Conservation (phyloP, 1,140 invertebrate species). For the Drosophila chauvacae region DNA sequence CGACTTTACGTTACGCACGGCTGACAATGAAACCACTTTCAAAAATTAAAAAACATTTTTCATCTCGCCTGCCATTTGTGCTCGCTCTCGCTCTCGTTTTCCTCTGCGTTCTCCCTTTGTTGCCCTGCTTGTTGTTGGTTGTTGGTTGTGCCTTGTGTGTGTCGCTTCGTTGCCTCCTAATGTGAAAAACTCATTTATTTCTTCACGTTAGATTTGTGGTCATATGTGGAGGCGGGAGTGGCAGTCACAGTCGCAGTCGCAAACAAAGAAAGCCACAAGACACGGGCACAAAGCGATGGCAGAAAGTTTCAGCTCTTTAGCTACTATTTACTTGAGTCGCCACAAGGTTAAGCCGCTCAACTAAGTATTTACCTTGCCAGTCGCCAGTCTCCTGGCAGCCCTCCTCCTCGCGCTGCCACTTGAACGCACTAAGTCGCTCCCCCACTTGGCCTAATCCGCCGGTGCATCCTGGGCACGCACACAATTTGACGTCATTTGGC, state of each 20-base stretch:
- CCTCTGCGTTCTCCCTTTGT: conserved; percentile 46
- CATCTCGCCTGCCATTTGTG: conserved; percentile 76
- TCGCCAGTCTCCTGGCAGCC: not conserved
- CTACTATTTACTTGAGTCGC: conserved; percentile 68
- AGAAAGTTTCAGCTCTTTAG: conserved; percentile 28
- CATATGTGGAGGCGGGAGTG: conserved; percentile 48
- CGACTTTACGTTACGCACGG: conserved; percentile 82
- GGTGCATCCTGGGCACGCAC: conserved; percentile 32
- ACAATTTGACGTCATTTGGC: conserved; percentile 73
- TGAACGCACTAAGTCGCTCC: conserved; percentile 63
- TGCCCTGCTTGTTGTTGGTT: conserved; percentile 28
- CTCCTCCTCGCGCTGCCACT: conserved; percentile 44
- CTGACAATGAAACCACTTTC: conserved; percentile 84
- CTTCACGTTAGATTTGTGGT: conserved; percentile 80
- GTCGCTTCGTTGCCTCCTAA: conserved; percentile 79
- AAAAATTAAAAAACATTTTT: conserved; percentile 85
- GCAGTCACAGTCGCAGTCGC: conserved; percentile 7
- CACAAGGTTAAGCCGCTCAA: conserved; percentile 73
- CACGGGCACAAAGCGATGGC: conserved; percentile 4
- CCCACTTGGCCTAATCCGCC: conserved; percentile 30
- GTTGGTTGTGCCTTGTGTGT: conserved; percentile 64
- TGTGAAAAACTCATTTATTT: conserved; percentile 82
- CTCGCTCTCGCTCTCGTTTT: conserved; percentile 57
- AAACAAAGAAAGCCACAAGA: conserved; percentile 43
- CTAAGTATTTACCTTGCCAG: conserved; percentile 64